phyloP scores from a whole-genome alignment of 2,113 vertebrate species.

The Microcebus jonahi region DNA sequence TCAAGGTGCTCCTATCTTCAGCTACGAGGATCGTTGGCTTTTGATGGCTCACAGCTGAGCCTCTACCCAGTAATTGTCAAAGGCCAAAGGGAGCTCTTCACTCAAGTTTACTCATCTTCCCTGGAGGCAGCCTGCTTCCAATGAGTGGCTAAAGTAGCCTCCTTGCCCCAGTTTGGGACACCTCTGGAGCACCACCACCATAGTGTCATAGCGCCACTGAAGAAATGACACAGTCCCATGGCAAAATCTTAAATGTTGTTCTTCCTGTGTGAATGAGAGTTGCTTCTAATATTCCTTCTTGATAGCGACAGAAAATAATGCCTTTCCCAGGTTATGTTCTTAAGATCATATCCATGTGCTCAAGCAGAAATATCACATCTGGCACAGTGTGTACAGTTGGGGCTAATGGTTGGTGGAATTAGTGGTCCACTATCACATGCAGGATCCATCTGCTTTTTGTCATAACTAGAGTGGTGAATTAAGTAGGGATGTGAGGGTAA shows the following conservation, averaged over 20 bases:
- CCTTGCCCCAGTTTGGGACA: background rate
- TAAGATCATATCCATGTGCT: background rate
- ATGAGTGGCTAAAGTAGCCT: background rate
- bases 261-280: background rate
- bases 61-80: background rate
- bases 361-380: background rate
- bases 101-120: background rate
- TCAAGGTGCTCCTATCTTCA: background rate
- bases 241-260: background rate
- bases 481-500: background rate
- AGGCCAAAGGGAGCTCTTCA: background rate
- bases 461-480: background rate
- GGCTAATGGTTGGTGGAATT: background rate
- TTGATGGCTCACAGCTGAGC: background rate
- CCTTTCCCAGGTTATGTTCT: background rate
- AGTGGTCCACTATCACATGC: background rate
- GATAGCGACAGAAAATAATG: background rate
- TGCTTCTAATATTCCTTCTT: background rate
- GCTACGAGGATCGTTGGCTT: background rate
- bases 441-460: background rate
- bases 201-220: background rate
- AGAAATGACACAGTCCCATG: background rate
- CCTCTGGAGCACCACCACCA: background rate
- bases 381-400: background rate
- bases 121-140: background rate